phyloP scores from a whole-genome alignment of 2,113 vertebrate genomes.

The Gadus chalcogrammus region DNA sequence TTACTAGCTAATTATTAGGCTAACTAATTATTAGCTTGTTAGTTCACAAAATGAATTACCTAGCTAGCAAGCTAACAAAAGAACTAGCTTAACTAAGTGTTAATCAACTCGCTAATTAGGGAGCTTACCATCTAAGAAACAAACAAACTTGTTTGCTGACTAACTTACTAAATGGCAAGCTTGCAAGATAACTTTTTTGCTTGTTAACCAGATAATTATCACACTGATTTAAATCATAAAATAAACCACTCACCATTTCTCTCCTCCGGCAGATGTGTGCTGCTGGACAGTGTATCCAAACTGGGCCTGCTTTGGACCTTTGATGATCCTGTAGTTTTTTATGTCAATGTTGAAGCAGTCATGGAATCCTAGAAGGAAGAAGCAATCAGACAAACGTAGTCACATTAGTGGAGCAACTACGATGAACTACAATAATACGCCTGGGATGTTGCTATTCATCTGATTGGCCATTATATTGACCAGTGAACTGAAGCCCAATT shows the following conservation, averaged over 20 bases:
- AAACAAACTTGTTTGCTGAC: no score
- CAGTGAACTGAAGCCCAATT: conserved; percentile 1
- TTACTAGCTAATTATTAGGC: no score
- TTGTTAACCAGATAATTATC: no score
- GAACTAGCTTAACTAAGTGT: no score
- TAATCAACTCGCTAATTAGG: no score
- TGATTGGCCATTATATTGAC: conserved; percentile 1
- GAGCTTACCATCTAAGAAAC: no score
- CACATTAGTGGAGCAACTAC: conserved; percentile 1
- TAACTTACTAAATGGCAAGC: no score
- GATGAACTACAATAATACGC: background rate
- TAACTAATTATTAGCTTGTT: no score
- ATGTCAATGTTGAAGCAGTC: conserved; percentile 91
- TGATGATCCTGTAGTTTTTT: conserved; percentile 79
- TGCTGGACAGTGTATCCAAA: conserved; percentile 98
- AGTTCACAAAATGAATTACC: no score
- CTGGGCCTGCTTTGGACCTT: conserved; percentile 84
- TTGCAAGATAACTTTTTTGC: no score
- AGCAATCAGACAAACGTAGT: conserved; percentile 25
- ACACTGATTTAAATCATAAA: no score
- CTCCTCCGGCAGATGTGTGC: conserved; percentile 82
- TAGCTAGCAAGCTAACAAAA: no score
- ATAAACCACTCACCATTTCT: conserved; percentile 84
- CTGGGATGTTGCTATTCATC: background rate
- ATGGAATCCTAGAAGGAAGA: conserved; percentile 70